Evolutionary conservation across 2,888 invertebrate species (phyloP).

Genomic region (Cerceris rybyensis): DNA sequence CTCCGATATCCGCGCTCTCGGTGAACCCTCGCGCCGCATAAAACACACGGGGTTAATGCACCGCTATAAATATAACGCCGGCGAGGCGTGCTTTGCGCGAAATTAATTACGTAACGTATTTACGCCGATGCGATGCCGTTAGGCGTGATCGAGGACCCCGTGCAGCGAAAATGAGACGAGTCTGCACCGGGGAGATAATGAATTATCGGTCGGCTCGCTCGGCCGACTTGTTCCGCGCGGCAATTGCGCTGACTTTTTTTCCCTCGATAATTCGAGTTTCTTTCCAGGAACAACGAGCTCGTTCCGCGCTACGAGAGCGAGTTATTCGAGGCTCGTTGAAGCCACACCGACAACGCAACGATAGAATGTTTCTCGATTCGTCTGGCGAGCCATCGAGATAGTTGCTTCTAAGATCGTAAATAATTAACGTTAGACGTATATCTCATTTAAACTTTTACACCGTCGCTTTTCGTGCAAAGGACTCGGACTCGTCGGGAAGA

Average conservation of each 20-base stretch:
- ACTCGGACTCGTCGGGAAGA: slow-evolving; percentile 12
- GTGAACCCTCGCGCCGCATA: slow-evolving; percentile 45
- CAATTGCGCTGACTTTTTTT: slow-evolving; percentile 34
- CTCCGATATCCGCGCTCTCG: slow-evolving; percentile 9
- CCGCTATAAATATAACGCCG: slow-evolving; percentile 66
- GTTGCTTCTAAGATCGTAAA: slow-evolving; percentile 2
- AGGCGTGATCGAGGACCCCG: slow-evolving; percentile 68
- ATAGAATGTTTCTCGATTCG: not conserved
- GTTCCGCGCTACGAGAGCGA: not conserved
- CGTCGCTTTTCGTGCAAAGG: slow-evolving; percentile 1
- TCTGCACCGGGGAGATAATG: slow-evolving; percentile 49
- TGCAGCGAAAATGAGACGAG: slow-evolving; percentile 66
- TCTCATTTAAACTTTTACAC: slow-evolving; percentile 3
- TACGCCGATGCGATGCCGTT: slow-evolving; percentile 67
- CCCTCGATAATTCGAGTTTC: slow-evolving; percentile 40
- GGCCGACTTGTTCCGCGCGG: slow-evolving; percentile 27
- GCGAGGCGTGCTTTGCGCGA: slow-evolving; percentile 58
- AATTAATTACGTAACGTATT: slow-evolving; percentile 70
- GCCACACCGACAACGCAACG: no score
- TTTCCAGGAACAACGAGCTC: slow-evolving; percentile 4
- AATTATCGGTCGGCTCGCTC: slow-evolving; percentile 52
- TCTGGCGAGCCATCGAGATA: no score
- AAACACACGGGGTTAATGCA: slow-evolving; percentile 66
- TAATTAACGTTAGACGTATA: slow-evolving; percentile 16
- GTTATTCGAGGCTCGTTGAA: not conserved